Conservation (phyloP, 2,113 vertebrate genomes). For the Scomber japonicus region DNA sequence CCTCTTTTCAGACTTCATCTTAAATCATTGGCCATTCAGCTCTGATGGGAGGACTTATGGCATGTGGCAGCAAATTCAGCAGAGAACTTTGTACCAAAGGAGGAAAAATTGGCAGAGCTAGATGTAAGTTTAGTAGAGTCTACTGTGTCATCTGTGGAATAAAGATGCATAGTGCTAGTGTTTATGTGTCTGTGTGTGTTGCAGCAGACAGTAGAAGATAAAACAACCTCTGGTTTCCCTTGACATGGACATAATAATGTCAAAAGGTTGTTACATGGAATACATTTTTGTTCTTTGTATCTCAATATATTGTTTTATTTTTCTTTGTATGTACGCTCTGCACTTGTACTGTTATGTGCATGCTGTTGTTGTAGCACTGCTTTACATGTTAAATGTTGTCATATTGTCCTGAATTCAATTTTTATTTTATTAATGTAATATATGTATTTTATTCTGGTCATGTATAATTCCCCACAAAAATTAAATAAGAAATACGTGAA, state of each 20-base stretch:
- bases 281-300: too few species aligned
- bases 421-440: too few species aligned
- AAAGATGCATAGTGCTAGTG: constrained; percentile 10
- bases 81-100: constrained; percentile 35
- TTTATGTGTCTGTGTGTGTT: constrained; percentile 30
- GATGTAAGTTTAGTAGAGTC: constrained; percentile 35
- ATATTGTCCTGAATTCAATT: too few species aligned
- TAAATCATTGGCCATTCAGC: constrained; percentile 77
- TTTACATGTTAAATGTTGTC: too few species aligned
- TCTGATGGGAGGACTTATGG: constrained; percentile 64
- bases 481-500: too few species aligned
- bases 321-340: too few species aligned
- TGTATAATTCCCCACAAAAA: too few species aligned
- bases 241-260: constrained; percentile 7
- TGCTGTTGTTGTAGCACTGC: too few species aligned
- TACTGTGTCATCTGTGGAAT: constrained; percentile 27
- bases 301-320: too few species aligned
- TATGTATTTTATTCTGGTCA: too few species aligned
- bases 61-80: constrained; percentile 46
- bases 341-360: too few species aligned
- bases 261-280: background rate
- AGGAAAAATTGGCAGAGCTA: constrained; percentile 38
- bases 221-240: constrained; percentile 21
- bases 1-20: constrained; percentile 73
- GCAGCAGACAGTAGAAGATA: constrained; percentile 25